Conservation (phyloP, 1,140 invertebrate species). For the Drosophila triauraria region DNA sequence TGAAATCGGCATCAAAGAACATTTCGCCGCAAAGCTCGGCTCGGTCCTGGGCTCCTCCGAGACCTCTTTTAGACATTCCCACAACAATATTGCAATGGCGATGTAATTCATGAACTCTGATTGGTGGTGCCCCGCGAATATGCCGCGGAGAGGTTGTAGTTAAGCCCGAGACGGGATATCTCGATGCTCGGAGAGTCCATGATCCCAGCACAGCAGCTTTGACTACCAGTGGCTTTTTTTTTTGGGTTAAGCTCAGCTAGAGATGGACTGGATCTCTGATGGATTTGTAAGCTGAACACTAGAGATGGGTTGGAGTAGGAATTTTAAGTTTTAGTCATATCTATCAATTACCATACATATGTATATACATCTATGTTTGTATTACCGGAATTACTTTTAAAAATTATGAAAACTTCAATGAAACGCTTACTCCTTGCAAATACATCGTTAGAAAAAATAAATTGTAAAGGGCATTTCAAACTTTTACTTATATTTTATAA, state of each 20-base stretch:
- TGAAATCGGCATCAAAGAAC: conserved; percentile 83
- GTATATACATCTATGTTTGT: too few species aligned
- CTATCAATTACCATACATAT: too few species aligned
- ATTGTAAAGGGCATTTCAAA: too few species aligned
- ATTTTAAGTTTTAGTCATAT: too few species aligned
- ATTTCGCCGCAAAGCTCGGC: conserved; percentile 59
- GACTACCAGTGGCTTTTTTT: conserved; percentile 25
- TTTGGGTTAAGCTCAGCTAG: not conserved
- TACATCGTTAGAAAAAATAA: too few species aligned
- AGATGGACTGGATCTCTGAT: conserved; percentile 1
- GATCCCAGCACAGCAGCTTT: conserved; percentile 26
- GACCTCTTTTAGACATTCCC: conserved; percentile 67
- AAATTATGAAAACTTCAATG: too few species aligned
- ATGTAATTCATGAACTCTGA: conserved; percentile 83
- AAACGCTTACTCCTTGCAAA: too few species aligned
- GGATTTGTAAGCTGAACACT: not conserved
- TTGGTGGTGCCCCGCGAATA: conserved; percentile 65
- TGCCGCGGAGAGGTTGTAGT: conserved; percentile 38
- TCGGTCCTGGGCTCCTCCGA: conserved; percentile 14
- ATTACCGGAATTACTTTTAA: too few species aligned
- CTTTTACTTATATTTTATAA: too few species aligned
- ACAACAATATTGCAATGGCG: conserved; percentile 79
- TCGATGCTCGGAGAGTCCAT: conserved; percentile 7
- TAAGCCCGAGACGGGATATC: conserved; percentile 11
- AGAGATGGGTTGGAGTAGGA: not conserved